Base-by-base conservation (phyloP, 2,888 invertebrate genomes). In the Macaria liturata region DNA sequence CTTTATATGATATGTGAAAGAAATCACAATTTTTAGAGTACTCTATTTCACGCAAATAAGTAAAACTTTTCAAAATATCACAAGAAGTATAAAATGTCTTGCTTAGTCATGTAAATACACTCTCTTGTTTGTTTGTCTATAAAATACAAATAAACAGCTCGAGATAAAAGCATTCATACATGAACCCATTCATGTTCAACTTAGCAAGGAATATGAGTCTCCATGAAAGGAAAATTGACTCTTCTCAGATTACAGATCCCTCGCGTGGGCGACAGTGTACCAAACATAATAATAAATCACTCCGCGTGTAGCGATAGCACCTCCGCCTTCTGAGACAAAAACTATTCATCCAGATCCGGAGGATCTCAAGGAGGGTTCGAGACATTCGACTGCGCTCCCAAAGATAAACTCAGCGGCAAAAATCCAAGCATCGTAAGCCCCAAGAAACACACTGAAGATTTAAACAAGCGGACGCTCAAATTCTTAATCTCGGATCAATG, bases 291-390 rank as follows among this genome's bases (percentile, higher is more conserved):
- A 64, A 66, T 64, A 66, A 68, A 66, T 68, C 67, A 68, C 50
- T 56, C 58, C 60, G 60, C 64, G 67, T 61, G 59, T 59, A 55
- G 55, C 56, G 67, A 68, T 68, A 68, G 65, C 63, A 49, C 53
- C 53, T 47, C 49, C 61, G 54, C 57, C 59, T 59, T 47, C 58
- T 57, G 62, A 64, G 67, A 68, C 67, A 68, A 66, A 67, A 68
- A 68, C 67, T 68, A 68, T 68, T 68, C 66, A 64, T 63, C 57
- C 61, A 55, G 64, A 66, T 64, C 60, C 62, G 54, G 62, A n/a
- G n/a, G n/a, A n/a, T n/a, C 57, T 63, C 62, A 62, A 63, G 61
- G 64, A 64, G 64, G 66, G 64, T 57, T 63, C 62, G 66, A 64
- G 64, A 63, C 63, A 63, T 61, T 64, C 64, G 68, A 64, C 64